Percentiles rank a stretch among this genome's conserved stretches.
Conservation (phyloP, 2,888 invertebrate species). For the Tachina grossa region DNA sequence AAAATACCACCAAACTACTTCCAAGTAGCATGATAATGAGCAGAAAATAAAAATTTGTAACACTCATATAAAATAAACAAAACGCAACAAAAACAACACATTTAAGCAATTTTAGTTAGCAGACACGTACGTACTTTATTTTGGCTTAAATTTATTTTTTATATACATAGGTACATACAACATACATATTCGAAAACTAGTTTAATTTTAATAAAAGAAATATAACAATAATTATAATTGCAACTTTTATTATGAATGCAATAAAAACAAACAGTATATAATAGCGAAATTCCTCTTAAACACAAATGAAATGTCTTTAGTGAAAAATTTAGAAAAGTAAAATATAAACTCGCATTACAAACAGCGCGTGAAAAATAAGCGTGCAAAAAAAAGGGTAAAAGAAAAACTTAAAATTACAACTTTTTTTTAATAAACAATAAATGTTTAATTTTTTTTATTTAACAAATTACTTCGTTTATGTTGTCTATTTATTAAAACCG, state of each 20-base stretch:
- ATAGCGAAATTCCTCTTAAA: constrained; percentile 67
- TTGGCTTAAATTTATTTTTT: constrained; percentile 20
- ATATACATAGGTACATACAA: background rate
- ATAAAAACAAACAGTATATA: constrained; percentile 15
- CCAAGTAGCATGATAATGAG: constrained; percentile 15
- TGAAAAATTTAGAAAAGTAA: constrained; percentile 15
- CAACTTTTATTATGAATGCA: constrained; percentile 32
- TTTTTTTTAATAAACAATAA: constrained; percentile 21
- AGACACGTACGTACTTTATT: constrained; percentile 40
- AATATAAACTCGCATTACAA: constrained; percentile 4
- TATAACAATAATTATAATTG: constrained; percentile 39
- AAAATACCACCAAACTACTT: background rate
- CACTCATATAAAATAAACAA: background rate
- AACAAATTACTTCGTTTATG: constrained; percentile 24
- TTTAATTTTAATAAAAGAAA: constrained; percentile 40
- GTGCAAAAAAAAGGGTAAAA: background rate
- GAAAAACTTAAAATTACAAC: constrained; percentile 26
- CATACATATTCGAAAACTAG: constrained; percentile 38
- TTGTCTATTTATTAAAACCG: constrained; percentile 18
- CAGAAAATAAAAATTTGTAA: background rate
- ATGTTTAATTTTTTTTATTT: background rate
- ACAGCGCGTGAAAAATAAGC: constrained; percentile 16
- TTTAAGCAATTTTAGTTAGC: constrained; percentile 46
- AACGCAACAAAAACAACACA: background rate
- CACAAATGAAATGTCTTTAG: constrained; percentile 45